Percentiles rank a stretch among this genome's conserved stretches.
Conservation (phyloP, 2,888 invertebrate genomes). For the Oscheius myriophilus region DNA sequence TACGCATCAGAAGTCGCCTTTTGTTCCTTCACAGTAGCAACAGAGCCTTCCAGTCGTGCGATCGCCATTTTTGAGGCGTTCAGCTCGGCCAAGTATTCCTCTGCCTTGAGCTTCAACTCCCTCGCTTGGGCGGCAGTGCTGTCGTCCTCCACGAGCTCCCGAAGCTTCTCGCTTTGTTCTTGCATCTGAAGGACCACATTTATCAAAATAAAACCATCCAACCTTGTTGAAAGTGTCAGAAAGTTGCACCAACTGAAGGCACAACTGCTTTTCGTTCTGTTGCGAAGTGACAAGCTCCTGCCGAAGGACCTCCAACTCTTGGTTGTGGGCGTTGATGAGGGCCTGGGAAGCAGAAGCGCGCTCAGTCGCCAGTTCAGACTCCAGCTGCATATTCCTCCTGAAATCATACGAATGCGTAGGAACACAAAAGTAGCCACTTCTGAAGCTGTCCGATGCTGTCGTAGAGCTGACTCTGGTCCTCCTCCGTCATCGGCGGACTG, state of each 20-base stretch:
- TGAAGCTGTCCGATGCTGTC: conserved; percentile 39
- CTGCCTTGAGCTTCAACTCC: conserved; percentile 35
- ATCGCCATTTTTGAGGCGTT: conserved; percentile 20
- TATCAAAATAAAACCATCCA: background rate
- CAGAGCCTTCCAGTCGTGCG: conserved; percentile 29
- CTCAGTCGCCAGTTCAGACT: conserved; percentile 46
- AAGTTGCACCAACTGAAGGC: conserved; percentile 39
- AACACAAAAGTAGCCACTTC: conserved; percentile 22
- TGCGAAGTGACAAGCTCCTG: conserved; percentile 37
- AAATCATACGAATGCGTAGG: background rate
- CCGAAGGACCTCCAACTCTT: conserved; percentile 29
- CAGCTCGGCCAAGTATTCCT: conserved; percentile 34
- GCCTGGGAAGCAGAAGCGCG: conserved; percentile 40
- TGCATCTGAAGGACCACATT: conserved; percentile 33
- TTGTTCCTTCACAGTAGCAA: background rate
- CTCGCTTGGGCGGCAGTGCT: conserved; percentile 40
- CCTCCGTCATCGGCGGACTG: conserved; percentile 10
- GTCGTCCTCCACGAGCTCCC: conserved; percentile 40
- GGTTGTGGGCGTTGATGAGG: conserved; percentile 42
- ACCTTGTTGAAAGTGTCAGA: conserved; percentile 32
- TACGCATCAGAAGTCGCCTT: background rate
- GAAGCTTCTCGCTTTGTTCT: conserved; percentile 39
- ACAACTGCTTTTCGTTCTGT: conserved; percentile 36
- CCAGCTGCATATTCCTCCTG: conserved; percentile 47
- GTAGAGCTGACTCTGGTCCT: conserved; percentile 37